Evolutionary conservation across 92 coral and sea anemone species (phyloP).

Genomic region (Muricea muricata): DNA sequence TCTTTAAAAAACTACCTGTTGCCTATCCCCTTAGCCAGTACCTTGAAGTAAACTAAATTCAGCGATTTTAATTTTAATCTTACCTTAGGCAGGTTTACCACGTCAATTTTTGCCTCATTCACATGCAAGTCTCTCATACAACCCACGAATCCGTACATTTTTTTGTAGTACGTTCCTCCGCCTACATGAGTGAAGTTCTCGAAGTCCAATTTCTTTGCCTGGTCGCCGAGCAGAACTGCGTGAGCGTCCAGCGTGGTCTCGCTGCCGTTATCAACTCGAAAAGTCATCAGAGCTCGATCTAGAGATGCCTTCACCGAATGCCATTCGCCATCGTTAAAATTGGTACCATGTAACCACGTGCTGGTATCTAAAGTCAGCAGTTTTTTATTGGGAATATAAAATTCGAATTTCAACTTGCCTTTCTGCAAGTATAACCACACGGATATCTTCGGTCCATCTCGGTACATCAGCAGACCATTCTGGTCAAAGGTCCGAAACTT

Average conservation of each 20-base stretch:
- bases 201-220: constrained; percentile 45
- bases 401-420: constrained; percentile 77
- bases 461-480: constrained; percentile 77
- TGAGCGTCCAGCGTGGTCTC: constrained; percentile 42
- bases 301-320: constrained; percentile 86
- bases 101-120: constrained; percentile 62
- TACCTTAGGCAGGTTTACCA: constrained; percentile 42
- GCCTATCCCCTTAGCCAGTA: too few relatives aligned
- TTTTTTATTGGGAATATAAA: constrained; percentile 62
- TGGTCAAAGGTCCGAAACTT: constrained; percentile 81
- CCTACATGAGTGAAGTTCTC: constrained; percentile 71
- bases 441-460: constrained; percentile 61
- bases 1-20: too few relatives aligned
- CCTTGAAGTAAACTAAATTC: too few relatives aligned
- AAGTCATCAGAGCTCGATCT: constrained; percentile 65
- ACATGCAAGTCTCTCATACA: constrained; percentile 76
- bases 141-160: constrained; percentile 83
- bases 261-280: constrained; percentile 72
- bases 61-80: too few relatives aligned
- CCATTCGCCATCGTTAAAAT: constrained; percentile 90
- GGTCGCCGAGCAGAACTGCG: not conserved
- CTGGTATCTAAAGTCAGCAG: constrained; percentile 68
- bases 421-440: constrained; percentile 69
- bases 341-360: constrained; percentile 55
- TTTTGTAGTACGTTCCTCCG: constrained; percentile 65